A percentile compares a stretch with the other conserved stretches of the same genome.
Evolutionary conservation across 2,797 vertebrate genomes (phyloP).

Genomic region (Coendou prehensilis): DNA sequence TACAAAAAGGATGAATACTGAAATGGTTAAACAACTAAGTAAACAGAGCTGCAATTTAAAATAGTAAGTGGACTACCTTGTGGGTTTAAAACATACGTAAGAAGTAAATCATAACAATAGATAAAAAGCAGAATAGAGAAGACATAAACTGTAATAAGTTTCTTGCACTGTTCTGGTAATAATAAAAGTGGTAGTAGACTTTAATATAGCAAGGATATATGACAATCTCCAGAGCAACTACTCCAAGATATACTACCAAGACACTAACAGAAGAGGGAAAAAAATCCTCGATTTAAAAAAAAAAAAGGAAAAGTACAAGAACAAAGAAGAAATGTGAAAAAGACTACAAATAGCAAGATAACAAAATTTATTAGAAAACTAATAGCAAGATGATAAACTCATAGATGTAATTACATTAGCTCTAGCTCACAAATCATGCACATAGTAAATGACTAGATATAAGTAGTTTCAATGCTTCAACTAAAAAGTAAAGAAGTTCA

Average conservation of each 20-base stretch:
- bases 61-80: not conserved
- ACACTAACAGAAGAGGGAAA: not conserved
- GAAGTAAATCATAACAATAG: not conserved
- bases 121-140: not conserved
- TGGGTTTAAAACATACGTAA: not conserved
- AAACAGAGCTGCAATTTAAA: constrained; percentile 18
- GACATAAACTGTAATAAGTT: not conserved
- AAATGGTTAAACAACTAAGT: not conserved
- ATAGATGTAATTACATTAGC: constrained; percentile 29
- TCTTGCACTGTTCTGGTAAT: not conserved
- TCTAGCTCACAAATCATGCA: not conserved
- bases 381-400: not conserved
- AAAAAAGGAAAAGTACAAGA: not conserved
- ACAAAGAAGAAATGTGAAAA: not conserved
- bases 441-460: not conserved
- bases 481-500: constrained; percentile 42
- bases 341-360: not conserved
- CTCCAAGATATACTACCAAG: not conserved
- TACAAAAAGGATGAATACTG: not conserved
- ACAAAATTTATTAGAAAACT: constrained; percentile 3
- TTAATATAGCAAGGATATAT: not conserved
- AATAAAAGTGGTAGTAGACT: not conserved
- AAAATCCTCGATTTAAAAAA: not conserved
- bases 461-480: constrained; percentile 22
- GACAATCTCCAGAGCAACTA: not conserved